Evolutionary conservation across 2,113 vertebrate genomes (phyloP), one percentile per base, ranked within the genome.

Genomic region (Pachyramphus minor): DNA sequence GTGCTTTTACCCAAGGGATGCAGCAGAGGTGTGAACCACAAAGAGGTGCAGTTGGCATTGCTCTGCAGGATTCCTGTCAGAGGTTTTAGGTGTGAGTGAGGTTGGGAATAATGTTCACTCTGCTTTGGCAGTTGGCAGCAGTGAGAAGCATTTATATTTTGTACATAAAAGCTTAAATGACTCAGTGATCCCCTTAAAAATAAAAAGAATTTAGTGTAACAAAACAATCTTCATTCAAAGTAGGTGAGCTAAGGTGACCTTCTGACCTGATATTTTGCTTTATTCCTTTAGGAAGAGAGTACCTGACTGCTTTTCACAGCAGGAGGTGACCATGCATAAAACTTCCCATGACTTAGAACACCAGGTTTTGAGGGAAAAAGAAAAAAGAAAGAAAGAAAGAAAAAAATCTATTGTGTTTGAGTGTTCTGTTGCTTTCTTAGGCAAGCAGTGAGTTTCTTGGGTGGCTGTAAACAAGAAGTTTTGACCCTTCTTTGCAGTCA

Each of bases 361-460:
- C 15, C 8, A 21, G 12, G 4, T 24, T 22, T 24, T 2, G 8
- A 6, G 5, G 12, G 0, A 4, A 2, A 4, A 2, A 3, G 2
- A 7, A 28, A 3, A 27, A 8, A 4, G 3, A 3, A 3, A 4
- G 12, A 4, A 2, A 5, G 6, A 17, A 64, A 14, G 2, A 12
- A 39, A n/a, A 37, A 58, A 10, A 24, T 39, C 30, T 30, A 0
- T 31, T 21, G 12, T 23, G 1, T 31, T 18, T n/a, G 72, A 68
- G 27, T 4, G 4, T 2, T 24, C 39, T 63, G 53, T 31, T 44
- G 68, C 24, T 81, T 66, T 41, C 41, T n/a, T 13, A 25, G 37
- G 55, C 59, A 74, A 75, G 37, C 45, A 45, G 31, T 1, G 58
- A 33, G 33, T 18, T 66, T 25, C 27, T 53, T 1, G 66, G 37